Evolutionary conservation across 2,797 vertebrate genomes (phyloP).

Genomic region (Synanceia verrucosa): DNA sequence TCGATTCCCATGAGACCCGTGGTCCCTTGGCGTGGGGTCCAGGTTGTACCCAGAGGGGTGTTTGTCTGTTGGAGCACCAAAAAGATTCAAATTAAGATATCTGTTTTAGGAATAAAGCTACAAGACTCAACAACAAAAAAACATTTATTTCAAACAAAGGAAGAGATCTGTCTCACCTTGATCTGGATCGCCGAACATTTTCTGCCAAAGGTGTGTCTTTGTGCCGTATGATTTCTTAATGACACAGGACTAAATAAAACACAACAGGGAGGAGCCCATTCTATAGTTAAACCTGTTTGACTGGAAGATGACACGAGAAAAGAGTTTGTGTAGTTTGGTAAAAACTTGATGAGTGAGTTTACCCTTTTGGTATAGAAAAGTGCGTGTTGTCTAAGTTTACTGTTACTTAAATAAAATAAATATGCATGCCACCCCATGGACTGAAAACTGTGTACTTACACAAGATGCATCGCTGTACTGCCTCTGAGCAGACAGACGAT

Average conservation of each 20-base stretch:
- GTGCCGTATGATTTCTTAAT: too few relatives aligned
- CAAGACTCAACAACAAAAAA: neutral
- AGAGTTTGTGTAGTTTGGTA: accelerated
- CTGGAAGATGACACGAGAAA: neutral
- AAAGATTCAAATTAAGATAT: neutral
- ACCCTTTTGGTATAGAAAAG: neutral
- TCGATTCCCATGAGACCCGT: neutral
- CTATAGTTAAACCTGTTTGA: slow-evolving; percentile 23
- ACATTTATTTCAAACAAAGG: neutral
- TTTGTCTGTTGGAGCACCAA: neutral
- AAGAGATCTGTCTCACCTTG: slow-evolving; percentile 23
- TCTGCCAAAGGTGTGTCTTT: neutral
- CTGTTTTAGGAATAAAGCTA: neutral
- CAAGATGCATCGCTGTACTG: too few relatives aligned
- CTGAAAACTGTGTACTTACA: too few relatives aligned
- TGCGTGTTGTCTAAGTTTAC: too few relatives aligned
- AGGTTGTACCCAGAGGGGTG: slow-evolving; percentile 30
- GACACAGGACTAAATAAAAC: neutral
- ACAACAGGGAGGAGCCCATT: neutral
- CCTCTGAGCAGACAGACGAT: too few relatives aligned
- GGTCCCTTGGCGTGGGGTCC: neutral
- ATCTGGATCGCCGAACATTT: slow-evolving; percentile 29
- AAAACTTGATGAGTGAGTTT: neutral
- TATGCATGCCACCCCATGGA: too few relatives aligned
- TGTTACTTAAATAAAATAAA: too few relatives aligned